A percentile compares a stretch with the other conserved stretches of the same genome.
Evolutionary conservation across 2,888 invertebrate species (phyloP).

Genomic region (Philhelius pedissequus): DNA sequence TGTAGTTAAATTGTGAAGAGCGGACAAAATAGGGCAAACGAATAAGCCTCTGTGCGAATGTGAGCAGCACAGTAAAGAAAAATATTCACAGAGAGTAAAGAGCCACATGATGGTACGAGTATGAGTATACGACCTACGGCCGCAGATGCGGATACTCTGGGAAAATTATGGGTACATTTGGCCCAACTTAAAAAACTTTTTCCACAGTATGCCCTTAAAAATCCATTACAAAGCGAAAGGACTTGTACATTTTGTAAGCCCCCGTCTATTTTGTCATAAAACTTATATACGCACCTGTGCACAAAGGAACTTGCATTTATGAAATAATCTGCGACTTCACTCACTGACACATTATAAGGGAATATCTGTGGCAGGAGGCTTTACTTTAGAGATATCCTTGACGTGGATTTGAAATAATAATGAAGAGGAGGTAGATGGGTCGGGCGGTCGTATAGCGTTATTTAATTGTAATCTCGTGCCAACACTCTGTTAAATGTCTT

Average conservation of each 20-base stretch:
- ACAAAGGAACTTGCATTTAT: slow-evolving; percentile 15
- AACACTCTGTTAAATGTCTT: slow-evolving; percentile 53
- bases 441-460: not conserved
- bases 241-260: no score
- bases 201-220: not conserved
- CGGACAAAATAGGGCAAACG: slow-evolving; percentile 23
- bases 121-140: not conserved
- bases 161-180: not conserved
- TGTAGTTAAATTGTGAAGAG: slow-evolving; percentile 33
- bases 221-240: no score
- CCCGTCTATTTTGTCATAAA: not conserved
- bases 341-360: not conserved
- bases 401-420: not conserved
- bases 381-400: slow-evolving; percentile 2
- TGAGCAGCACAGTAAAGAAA: slow-evolving; percentile 19
- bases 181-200: not conserved
- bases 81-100: slow-evolving; percentile 34
- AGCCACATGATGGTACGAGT: not conserved
- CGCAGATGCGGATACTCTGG: not conserved
- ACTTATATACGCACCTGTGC: not conserved
- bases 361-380: slow-evolving; percentile 9
- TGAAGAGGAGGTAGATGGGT: not conserved
- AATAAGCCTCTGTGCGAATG: slow-evolving; percentile 6
- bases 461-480: slow-evolving; percentile 47
- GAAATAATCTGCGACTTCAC: slow-evolving; percentile 34